A percentile compares a stretch with the other conserved stretches of the same genome.
Conservation (phyloP, 2,888 invertebrate species). For the Drosophila pseudotakahashii region DNA sequence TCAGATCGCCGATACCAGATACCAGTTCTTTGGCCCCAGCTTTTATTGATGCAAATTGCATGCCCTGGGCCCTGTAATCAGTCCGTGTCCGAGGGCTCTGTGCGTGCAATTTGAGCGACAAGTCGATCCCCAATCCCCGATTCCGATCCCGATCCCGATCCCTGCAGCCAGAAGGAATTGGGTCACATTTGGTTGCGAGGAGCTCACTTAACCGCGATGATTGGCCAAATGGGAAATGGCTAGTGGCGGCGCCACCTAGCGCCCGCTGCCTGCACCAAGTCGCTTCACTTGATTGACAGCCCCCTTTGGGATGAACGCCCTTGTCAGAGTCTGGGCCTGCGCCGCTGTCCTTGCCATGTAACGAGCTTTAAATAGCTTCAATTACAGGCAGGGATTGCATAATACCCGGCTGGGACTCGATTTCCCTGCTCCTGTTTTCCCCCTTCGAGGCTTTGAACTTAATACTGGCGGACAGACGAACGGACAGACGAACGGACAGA, state of each 20-base stretch:
- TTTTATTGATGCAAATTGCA: conserved; percentile 80
- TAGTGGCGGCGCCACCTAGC: conserved; percentile 61
- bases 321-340: conserved; percentile 11
- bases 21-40: conserved; percentile 44
- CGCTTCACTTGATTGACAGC: conserved; percentile 21
- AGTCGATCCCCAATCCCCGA: conserved; percentile 45
- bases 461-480: conserved; percentile 33
- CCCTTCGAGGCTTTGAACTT: conserved; percentile 25
- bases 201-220: conserved; percentile 70
- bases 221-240: conserved; percentile 45
- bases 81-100: conserved; percentile 52
- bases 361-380: conserved; percentile 72
- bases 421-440: conserved; percentile 27
- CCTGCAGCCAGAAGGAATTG: conserved; percentile 41
- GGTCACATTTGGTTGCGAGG: conserved; percentile 57
- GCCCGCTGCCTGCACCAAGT: conserved; percentile 10
- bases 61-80: conserved; percentile 72
- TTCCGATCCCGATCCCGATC: conserved; percentile 5
- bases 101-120: conserved; percentile 78
- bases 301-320: conserved; percentile 29
- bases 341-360: conserved; percentile 65
- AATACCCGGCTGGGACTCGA: conserved; percentile 44
- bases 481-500: conserved; percentile 29
- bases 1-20: conserved; percentile 27
- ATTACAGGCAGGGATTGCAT: conserved; percentile 67